Conservation (phyloP, 2,888 invertebrate genomes). For the Protophormia terraenovae region DNA sequence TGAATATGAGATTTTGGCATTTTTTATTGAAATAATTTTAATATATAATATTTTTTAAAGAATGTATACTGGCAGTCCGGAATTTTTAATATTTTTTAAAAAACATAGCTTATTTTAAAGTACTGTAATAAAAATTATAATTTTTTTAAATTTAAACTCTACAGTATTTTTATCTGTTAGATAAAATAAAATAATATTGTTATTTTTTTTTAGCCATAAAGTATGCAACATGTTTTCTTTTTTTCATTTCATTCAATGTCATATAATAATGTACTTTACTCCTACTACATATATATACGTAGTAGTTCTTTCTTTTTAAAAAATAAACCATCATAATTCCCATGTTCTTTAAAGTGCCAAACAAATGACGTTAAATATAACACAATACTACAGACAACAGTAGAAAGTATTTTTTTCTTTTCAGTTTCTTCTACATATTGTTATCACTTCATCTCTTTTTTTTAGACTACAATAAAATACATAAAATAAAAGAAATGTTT, state of each 20-base stretch:
- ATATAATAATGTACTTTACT: neutral
- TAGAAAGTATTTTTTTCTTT: neutral
- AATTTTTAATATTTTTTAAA: too few species aligned
- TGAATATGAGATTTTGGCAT: too few species aligned
- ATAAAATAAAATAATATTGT: neutral
- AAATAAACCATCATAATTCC: neutral
- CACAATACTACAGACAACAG: constrained; percentile 18
- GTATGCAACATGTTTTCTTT: neutral
- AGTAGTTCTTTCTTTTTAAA: neutral
- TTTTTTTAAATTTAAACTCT: neutral
- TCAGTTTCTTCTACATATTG: neutral
- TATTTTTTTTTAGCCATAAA: neutral
- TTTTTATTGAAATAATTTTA: too few species aligned
- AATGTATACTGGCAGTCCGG: too few species aligned
- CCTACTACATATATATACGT: neutral
- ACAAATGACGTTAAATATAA: constrained; percentile 24
- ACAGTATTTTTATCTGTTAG: neutral
- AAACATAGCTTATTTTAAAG: too few species aligned
- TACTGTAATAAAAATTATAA: neutral
- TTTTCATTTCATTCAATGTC: constrained; percentile 5
- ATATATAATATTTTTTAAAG: too few species aligned
- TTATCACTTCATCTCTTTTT: neutral
- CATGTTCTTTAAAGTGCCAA: neutral
- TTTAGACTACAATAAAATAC: neutral
- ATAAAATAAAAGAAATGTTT: neutral